Base-by-base conservation (phyloP, 2,113 vertebrate species). In the Pleuronectes platessa region DNA sequence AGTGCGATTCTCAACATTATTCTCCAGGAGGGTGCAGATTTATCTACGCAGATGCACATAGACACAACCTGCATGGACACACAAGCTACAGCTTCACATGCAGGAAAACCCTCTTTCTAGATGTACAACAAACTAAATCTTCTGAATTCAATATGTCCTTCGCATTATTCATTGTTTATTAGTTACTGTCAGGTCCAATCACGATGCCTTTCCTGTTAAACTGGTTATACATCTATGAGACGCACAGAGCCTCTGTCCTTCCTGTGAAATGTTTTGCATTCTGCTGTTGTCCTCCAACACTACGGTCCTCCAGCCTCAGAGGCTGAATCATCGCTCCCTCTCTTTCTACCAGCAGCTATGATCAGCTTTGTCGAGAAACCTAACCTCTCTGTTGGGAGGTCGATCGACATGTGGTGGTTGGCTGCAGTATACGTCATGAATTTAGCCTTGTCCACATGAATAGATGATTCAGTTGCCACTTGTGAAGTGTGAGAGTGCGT, bases 271-370 rank as follows among this genome's bases (percentile, higher is more conserved):
- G 12, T 76, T 81, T 55, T 14, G 18, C 59, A 49, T 45, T 84
- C 27, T 71, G 61, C 56, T 56, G 42, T 64, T 80, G 73, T 81
- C 64, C 71, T 67, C 73, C 61, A 70, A 20, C 24, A 5, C 66
- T 21, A 54, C 23, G 0, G n/a, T 54, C 59, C 64, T 83, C 9
- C 37, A 40, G 37, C 64, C 70, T 63, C 60, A 55, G 24, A 23
- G n/a, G 35, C 55, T 55, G 27, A 51, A 65, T 71, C 55, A 71
- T 56, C 58, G 21, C 81, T 70, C 45, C 26, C 12, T 0, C 1
- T 70, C 70, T 72, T 4, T 27, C 54, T 51, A 59, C 15, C 73
- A 71, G 64, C 76, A 12, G 21, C 47, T 49, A 11, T 18, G 47
- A 40, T 23, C 61, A 13, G 63, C 20, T 17, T 53, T 24, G 72